A percentile compares a stretch with the other conserved stretches of the same genome.
phyloP scores from a whole-genome alignment of 1,140 invertebrate species.

The Tetranychus cinnabarinus region DNA sequence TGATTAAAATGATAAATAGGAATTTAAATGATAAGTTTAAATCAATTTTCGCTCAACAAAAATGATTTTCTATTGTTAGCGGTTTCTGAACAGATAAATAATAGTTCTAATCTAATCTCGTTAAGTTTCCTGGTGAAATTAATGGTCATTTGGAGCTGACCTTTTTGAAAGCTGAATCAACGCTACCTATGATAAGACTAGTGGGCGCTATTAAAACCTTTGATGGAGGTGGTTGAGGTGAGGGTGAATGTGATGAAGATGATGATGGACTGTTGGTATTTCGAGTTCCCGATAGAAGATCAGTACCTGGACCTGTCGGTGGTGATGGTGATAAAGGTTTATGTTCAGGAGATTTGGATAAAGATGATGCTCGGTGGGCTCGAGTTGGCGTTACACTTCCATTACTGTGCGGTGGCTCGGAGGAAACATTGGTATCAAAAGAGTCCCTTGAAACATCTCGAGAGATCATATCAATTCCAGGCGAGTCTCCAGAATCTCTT shows the following conservation, averaged over 20 bases:
- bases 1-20: too few relatives aligned
- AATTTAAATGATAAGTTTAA: too few relatives aligned
- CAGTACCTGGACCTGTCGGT: not conserved
- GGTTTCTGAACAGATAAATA: too few relatives aligned
- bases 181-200: not conserved
- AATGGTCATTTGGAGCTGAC: not conserved
- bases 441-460: not conserved
- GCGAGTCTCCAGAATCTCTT: constrained; percentile 2
- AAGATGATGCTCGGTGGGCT: not conserved
- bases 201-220: not conserved
- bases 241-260: not conserved
- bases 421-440: not conserved
- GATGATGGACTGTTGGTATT: not conserved
- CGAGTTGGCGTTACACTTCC: not conserved
- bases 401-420: not conserved
- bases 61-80: too few relatives aligned
- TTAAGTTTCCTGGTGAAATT: too few relatives aligned
- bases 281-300: not conserved
- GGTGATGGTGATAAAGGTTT: too few relatives aligned
- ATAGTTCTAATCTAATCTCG: too few relatives aligned
- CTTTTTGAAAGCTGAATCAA: not conserved
- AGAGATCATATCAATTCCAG: not conserved
- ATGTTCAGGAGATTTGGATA: not conserved
- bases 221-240: not conserved
- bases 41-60: too few relatives aligned